Evolutionary conservation across 2,888 invertebrate genomes (phyloP), one percentile per base, ranked within the genome.

Genomic region (Plebejus argus): DNA sequence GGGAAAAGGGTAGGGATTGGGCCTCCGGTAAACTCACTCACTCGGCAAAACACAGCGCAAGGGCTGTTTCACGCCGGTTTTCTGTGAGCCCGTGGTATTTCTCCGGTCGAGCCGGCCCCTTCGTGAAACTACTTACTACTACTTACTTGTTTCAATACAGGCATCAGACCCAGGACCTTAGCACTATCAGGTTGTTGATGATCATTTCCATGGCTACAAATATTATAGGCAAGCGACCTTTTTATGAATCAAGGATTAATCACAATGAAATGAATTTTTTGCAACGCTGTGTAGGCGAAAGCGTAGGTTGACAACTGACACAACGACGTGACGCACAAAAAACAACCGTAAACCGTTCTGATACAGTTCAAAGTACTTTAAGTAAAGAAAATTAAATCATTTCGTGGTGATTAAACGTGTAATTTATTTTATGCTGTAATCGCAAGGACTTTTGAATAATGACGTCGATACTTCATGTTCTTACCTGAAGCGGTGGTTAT

Each of bases 161-260:
- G 10, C 8, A 39, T 39, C 39, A 39, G 10, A 39, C 39, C 39
- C 10, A 39, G 39, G 1, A 39, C 10, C 10, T 39, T 6, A 39
- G 8, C 39, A 6, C 39, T 7, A 8, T 39, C 8, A 39, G 7
- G 39, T 39, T 39, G 39, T 39, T 39, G 39, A 39, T 39, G 39
- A 39, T 39, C 1, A 39, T 39, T 39, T 39, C 39, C 39, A 45
- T 12, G 45, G 45, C 39, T 71, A 45, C 71, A 39, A 20, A 71
- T n/a, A 53, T 74, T n/a, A 53, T 74, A 28, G 53, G 4, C 49
- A 28, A 66, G 45, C 53, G 8, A 74, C 74, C 49, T 72, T 72
- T 53, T 53, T 49, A 53, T 28, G 74, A 74, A 74, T 53, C 74
- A 74, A 72, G 74, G 18, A 74, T 74, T 74, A 74, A 74, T 74